A percentile compares a stretch with the other conserved stretches of the same genome.
Conservation (phyloP, 2,888 invertebrate genomes). For the Nipponacmea schrenckii region DNA sequence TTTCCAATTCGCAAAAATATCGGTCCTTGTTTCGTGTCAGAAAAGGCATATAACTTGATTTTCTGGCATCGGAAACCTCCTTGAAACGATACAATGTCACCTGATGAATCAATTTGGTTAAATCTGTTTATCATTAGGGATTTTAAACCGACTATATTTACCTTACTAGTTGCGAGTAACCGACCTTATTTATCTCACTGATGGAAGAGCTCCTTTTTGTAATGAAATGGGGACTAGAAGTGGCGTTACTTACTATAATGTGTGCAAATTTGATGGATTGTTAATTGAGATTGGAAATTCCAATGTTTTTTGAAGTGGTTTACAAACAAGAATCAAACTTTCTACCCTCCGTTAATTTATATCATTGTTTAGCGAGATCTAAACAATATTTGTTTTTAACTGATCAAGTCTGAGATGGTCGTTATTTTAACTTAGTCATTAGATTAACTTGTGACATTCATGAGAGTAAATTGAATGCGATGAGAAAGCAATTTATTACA, state of each 20-base stretch:
- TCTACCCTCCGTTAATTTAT: neutral
- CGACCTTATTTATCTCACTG: neutral
- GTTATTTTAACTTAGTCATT: conserved; percentile 2
- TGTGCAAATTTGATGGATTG: neutral
- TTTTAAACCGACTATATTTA: neutral
- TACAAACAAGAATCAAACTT: conserved; percentile 1
- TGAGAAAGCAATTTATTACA: conserved; percentile 7
- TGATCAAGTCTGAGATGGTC: neutral
- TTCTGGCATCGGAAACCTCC: neutral
- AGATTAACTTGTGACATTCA: neutral
- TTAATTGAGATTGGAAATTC: neutral
- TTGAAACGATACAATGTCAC: neutral
- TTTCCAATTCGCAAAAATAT: neutral
- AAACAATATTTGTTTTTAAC: conserved; percentile 1
- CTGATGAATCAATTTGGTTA: conserved; percentile 5
- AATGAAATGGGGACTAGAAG: neutral
- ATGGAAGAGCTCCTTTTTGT: neutral
- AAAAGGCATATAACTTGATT: neutral
- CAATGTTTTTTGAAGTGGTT: neutral
- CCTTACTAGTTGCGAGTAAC: neutral
- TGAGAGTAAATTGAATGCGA: conserved; percentile 5
- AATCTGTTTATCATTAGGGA: neutral
- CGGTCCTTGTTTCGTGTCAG: neutral
- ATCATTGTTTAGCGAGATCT: neutral
- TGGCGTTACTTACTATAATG: neutral